Evolutionary conservation across 2,113 vertebrate genomes (phyloP).

Genomic region (Megalops atlanticus): DNA sequence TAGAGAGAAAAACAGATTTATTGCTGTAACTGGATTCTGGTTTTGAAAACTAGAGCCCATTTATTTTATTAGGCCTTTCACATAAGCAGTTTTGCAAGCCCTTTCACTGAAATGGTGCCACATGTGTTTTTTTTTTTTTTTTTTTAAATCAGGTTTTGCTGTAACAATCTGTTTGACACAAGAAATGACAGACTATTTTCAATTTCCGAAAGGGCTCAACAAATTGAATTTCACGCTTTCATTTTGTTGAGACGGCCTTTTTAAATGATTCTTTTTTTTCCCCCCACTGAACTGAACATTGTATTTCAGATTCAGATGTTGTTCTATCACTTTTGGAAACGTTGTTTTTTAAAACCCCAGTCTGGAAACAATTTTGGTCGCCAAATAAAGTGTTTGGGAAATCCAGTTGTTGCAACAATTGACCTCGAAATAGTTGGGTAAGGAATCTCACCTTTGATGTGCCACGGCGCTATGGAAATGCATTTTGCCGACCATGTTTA

Average conservation of each 20-base stretch:
- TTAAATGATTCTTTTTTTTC: background rate
- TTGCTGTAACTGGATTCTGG: slow-evolving; percentile 18
- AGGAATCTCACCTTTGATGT: slow-evolving; percentile 30
- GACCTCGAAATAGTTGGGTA: slow-evolving; percentile 20
- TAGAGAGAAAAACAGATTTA: slow-evolving; percentile 19
- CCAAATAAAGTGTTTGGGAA: slow-evolving; percentile 26
- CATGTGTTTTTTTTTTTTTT: slow-evolving; percentile 5
- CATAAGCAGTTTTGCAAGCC: background rate
- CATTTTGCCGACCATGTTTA: slow-evolving; percentile 24
- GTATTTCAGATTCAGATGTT: background rate
- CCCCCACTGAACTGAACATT: background rate
- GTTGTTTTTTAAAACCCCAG: slow-evolving; percentile 9
- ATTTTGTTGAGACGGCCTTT: no score
- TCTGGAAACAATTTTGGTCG: slow-evolving; percentile 35
- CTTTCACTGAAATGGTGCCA: background rate
- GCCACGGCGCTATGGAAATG: background rate
- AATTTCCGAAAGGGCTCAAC: background rate
- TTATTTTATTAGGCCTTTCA: slow-evolving; percentile 3
- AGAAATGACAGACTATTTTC: background rate
- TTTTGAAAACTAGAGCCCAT: slow-evolving; percentile 18
- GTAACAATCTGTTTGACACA: background rate
- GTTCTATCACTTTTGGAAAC: background rate
- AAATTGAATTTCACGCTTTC: no score
- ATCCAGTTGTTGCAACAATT: slow-evolving; percentile 32
- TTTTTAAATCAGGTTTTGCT: slow-evolving; percentile 12